Evolutionary conservation across 2,797 vertebrate species (phyloP), one percentile per base, ranked within the genome.

Genomic region (Tangara arthus): DNA sequence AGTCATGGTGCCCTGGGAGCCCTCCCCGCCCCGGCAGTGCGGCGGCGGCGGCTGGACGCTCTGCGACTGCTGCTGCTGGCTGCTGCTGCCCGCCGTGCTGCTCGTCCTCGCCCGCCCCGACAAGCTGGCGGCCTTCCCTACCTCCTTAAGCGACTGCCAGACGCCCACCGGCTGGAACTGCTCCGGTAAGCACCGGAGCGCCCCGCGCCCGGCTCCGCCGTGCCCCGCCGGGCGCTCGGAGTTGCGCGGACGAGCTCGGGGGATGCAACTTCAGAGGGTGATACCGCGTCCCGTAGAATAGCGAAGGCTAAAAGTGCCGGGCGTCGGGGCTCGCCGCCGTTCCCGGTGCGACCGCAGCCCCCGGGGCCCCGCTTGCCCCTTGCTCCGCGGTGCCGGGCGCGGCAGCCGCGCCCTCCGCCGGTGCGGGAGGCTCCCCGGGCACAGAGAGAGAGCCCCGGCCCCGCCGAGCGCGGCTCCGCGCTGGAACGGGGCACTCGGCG

Each of bases 111-210:
- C 98, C 96, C 98, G 99, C 97, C 99, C 99, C 90, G 99, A 98
- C 95, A 98, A 98, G 98, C 98, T 99, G 97, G 98, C 98, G 97
- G 99, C 99, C 88, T 99, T 99, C 98, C 99, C 99, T 91, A 99
- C 99, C 96, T 99, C 99, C 97, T 98, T 99, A 96, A 99, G 99
- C 97, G 99, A 99, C 98, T 99, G 99, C 97, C 99, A 99, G 98
- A 99, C 99, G 93, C 99, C 99, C 84, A 99, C 99, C 96, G 99
- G 99, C 97, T 99, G 99, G 99, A 99, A 99, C 97, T 99, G 99
- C 98, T 99, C 99, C 70, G 99, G 99, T 99, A 98, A 99, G 99
- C 79, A 20, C 37, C 72, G 90, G 72, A 73, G 82, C 77, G 2
- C 10, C 82, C 86, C n/a, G 50, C 50, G 37, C 27, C 49, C 37